Conservation (phyloP, 1,140 invertebrate genomes). For the Drosophila ficusphila region DNA sequence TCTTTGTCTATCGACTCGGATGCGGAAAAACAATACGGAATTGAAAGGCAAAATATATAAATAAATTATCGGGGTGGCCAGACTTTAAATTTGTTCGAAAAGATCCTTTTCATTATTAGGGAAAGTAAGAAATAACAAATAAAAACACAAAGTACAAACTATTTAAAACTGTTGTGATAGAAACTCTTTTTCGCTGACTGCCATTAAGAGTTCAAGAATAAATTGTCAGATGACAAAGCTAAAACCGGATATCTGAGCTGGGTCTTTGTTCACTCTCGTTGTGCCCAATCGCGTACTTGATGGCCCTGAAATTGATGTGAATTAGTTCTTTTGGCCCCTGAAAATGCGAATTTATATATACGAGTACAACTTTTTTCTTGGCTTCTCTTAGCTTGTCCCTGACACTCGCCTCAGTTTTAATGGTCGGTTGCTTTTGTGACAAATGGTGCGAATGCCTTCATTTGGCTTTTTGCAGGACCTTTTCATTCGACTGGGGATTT, state of each 20-base stretch:
- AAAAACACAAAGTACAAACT: too few species aligned
- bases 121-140: too few species aligned
- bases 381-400: constrained; percentile 3
- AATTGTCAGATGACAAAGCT: constrained; percentile 5
- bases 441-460: constrained; percentile 32
- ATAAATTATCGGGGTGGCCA: too few species aligned
- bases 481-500: constrained; percentile 33
- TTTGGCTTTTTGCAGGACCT: constrained; percentile 10
- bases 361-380: constrained; percentile 2
- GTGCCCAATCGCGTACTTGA: constrained; percentile 52
- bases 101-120: too few species aligned
- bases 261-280: constrained; percentile 19
- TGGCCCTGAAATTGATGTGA: constrained; percentile 64
- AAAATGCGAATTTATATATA: constrained; percentile 2
- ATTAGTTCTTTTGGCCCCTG: constrained; percentile 23
- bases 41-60: background rate
- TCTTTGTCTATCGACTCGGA: constrained; percentile 15
- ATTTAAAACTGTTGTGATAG: background rate
- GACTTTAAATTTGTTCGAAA: too few species aligned
- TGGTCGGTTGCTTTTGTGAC: constrained; percentile 54
- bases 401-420: constrained; percentile 35
- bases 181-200: background rate
- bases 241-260: constrained; percentile 21
- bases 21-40: background rate
- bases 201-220: constrained; percentile 14